These are phyloP conservation scores for Carposina sasakii DNA, from an alignment of 1,140 invertebrate species.

Conservation along the genomic window DNA sequence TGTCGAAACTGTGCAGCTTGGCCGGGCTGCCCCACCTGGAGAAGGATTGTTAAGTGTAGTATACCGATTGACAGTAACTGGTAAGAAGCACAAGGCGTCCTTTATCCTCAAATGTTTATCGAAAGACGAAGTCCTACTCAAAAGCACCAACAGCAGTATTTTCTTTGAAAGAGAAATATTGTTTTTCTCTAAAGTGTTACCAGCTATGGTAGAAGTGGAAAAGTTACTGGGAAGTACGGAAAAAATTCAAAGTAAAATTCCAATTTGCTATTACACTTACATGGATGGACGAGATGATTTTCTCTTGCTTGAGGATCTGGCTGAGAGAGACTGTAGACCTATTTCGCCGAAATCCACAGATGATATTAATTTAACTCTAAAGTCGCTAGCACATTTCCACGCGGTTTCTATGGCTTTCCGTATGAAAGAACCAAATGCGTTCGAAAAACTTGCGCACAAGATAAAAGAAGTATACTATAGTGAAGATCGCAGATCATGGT, in stretches of 20 bases:
- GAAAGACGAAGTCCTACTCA: constrained; percentile 23
- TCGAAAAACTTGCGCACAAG: constrained; percentile 22
- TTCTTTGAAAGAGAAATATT: constrained; percentile 31
- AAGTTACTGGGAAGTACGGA: constrained; percentile 27
- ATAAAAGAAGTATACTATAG: constrained; percentile 33
- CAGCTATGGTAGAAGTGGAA: constrained; percentile 23
- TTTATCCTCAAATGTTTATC: constrained; percentile 34
- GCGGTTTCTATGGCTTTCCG: constrained; percentile 33
- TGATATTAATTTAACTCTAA: constrained; percentile 23
- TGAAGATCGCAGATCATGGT: constrained; percentile 30
- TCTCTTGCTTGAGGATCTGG: constrained; percentile 35
- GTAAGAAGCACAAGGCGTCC: constrained; percentile 13
- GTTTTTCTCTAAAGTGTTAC: constrained; percentile 32
- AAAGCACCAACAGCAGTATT: constrained; percentile 20
- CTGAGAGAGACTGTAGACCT: constrained; percentile 20
- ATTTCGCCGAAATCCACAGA: constrained; percentile 22
- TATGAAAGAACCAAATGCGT: constrained; percentile 26
- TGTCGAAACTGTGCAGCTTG: constrained; percentile 22
- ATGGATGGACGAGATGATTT: constrained; percentile 31
- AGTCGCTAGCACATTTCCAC: constrained; percentile 35
- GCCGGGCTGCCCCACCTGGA: constrained; percentile 29
- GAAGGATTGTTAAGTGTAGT: constrained; percentile 35
- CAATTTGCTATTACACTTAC: constrained; percentile 27
- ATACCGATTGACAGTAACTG: constrained; percentile 28
- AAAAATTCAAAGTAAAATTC: constrained; percentile 26